Percentiles rank a stretch among this genome's conserved stretches.
These are phyloP conservation scores for Sebastiscus albofasciatus DNA, from an alignment of 2,797 vertebrate genomes.

Conservation along the genomic window DNA sequence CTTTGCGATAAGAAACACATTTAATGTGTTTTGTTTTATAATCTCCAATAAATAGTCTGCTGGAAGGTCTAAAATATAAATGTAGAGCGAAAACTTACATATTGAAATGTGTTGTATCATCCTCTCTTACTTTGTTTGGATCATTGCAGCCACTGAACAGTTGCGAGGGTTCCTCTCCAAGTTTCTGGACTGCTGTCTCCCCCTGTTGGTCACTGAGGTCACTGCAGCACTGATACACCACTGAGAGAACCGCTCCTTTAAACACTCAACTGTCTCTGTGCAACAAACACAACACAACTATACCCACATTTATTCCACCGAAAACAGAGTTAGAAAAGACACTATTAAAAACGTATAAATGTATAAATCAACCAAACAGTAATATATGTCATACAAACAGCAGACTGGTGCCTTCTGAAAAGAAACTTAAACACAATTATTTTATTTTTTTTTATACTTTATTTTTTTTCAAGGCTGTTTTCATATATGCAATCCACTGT, in stretches of 20 bases:
- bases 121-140: neutral
- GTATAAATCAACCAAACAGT: neutral
- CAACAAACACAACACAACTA: neutral
- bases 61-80: neutral
- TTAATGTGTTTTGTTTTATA: neutral
- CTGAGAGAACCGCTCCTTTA: neutral
- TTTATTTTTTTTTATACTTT: no score
- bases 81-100: neutral
- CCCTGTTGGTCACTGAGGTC: slow-evolving; percentile 71
- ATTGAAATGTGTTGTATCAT: neutral
- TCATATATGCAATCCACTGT: no score
- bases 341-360: neutral
- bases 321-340: neutral
- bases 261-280: neutral
- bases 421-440: neutral
- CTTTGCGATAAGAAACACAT: neutral
- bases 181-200: slow-evolving; percentile 83
- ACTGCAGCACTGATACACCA: neutral
- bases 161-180: neutral
- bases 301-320: neutral
- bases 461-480: no score
- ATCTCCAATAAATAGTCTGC: neutral
- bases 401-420: neutral
- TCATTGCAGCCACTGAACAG: neutral
- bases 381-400: neutral